Evolutionary conservation across 2,113 vertebrate genomes (phyloP).

Genomic region (Ptilorrhoa leucosticta): DNA sequence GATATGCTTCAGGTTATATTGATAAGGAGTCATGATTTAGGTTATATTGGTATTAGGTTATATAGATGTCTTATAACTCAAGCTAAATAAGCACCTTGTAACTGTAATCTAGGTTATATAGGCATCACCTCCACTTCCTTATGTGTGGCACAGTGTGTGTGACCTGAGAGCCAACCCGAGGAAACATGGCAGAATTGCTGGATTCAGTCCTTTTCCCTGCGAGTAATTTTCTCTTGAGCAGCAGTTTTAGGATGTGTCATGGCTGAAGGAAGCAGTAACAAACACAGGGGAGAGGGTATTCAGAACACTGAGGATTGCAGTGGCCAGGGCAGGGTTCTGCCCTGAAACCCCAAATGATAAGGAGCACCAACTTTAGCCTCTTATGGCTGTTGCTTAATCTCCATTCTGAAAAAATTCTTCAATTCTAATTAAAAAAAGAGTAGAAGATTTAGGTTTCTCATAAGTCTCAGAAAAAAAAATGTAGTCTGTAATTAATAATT

Average conservation of each 20-base stretch:
- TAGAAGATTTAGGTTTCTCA: not conserved
- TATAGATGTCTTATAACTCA: too few species aligned
- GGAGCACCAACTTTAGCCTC: not conserved
- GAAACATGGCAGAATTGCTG: not conserved
- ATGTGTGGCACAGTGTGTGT: rapidly evolving
- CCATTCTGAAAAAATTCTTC: not conserved
- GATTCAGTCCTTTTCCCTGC: not conserved
- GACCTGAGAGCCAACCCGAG: rapidly evolving
- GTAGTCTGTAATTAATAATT: not conserved
- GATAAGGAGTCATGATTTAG: too few species aligned
- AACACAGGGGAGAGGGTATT: rapidly evolving
- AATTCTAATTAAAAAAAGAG: not conserved
- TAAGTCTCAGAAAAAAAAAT: not conserved
- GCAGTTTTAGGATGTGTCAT: not conserved
- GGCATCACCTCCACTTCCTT: not conserved
- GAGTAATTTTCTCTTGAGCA: not conserved
- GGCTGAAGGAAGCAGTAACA: not conserved
- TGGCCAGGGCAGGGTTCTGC: not conserved
- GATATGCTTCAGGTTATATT: too few species aligned
- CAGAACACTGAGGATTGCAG: not conserved
- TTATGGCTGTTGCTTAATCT: not conserved
- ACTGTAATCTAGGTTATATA: too few species aligned
- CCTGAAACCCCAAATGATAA: not conserved
- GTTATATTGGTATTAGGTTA: too few species aligned
- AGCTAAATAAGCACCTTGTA: too few species aligned